phyloP scores from a whole-genome alignment of 2,797 vertebrate genomes.

The Urocyon cinereoargenteus region DNA sequence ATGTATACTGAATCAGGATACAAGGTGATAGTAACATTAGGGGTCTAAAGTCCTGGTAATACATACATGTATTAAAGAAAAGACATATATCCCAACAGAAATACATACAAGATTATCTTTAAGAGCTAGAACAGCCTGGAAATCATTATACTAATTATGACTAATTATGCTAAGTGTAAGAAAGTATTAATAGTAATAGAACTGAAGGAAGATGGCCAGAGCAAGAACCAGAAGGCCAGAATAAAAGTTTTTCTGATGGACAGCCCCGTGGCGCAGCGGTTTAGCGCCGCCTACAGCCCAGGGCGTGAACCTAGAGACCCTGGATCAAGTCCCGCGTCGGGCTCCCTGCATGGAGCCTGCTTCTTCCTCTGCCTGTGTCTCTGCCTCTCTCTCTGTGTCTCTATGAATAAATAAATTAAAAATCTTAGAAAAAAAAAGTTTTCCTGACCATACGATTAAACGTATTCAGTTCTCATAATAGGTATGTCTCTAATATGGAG shows the following conservation, averaged over 20 bases:
- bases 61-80: neutral
- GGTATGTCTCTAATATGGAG: neutral
- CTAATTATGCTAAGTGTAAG: neutral
- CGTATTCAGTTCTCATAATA: neutral
- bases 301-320: no score
- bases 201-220: neutral
- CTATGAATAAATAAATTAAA: no score
- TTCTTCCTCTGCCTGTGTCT: no score
- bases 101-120: neutral
- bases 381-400: no score
- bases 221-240: neutral
- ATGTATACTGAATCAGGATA: neutral
- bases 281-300: no score
- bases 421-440: neutral
- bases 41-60: neutral
- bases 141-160: neutral
- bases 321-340: no score
- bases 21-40: neutral
- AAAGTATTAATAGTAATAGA: constrained; percentile 4
- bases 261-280: no score
- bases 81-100: neutral
- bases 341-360: no score
- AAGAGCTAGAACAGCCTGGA: neutral
- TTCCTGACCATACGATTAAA: neutral
- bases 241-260: neutral